Conservation (phyloP, 2,113 vertebrate species). For the Pyrgilauda ruficollis region DNA sequence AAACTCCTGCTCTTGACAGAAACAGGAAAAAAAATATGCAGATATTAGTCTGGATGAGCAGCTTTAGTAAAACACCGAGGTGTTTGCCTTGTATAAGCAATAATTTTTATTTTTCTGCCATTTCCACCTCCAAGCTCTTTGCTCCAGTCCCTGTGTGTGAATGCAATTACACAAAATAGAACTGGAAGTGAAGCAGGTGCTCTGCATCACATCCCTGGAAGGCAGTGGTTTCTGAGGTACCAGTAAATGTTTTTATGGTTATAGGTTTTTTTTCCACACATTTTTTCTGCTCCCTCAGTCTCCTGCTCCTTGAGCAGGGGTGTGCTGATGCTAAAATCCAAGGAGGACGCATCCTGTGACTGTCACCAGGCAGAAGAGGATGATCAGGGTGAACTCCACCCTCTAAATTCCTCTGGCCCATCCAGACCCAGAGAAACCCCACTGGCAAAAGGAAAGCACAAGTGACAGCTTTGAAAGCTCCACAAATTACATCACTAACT, state of each 20-base stretch:
- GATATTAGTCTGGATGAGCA: not conserved
- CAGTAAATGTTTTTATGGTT: accelerated
- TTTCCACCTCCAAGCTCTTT: not conserved
- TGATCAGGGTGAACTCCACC: constrained; percentile 78
- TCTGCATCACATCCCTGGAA: not conserved
- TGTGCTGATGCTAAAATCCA: constrained; percentile 66
- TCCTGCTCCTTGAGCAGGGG: not conserved
- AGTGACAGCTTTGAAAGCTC: not conserved
- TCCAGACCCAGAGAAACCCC: constrained; percentile 56
- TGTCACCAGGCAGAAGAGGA: constrained; percentile 70
- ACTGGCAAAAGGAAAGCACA: not conserved
- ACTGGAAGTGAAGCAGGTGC: not conserved
- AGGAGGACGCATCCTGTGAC: constrained; percentile 65
- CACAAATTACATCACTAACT: not conserved
- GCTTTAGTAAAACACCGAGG: not conserved
- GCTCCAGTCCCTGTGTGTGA: not conserved
- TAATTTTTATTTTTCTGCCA: not conserved
- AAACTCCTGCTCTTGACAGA: not conserved
- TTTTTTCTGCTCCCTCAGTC: not conserved
- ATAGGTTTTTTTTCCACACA: accelerated
- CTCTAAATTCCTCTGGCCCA: constrained; percentile 78
- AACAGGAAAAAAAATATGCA: not conserved
- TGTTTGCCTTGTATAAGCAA: not conserved
- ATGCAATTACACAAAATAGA: not conserved
- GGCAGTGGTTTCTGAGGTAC: accelerated